phyloP scores from a whole-genome alignment of 2,888 invertebrate genomes.

The Lapara coniferarum region DNA sequence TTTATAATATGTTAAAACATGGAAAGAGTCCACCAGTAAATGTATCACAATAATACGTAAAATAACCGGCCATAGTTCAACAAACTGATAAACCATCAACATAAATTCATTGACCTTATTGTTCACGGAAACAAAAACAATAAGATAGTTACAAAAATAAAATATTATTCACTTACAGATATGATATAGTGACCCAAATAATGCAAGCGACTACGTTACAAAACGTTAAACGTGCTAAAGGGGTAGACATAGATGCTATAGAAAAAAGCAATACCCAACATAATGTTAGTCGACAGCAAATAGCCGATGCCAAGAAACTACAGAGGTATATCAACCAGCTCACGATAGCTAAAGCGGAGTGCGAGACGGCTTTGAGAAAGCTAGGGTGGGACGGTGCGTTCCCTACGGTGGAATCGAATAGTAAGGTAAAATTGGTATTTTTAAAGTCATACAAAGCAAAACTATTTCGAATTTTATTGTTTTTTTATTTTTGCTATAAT shows the following conservation, averaged over 20 bases:
- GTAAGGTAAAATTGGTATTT: slow-evolving; percentile 53
- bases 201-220: slow-evolving; percentile 97
- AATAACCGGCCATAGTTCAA: no score
- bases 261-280: slow-evolving; percentile 81
- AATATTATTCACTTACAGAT: slow-evolving; percentile 72
- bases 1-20: no score
- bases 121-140: neutral
- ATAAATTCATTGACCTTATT: slow-evolving; percentile 1
- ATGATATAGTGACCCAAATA: slow-evolving; percentile 94
- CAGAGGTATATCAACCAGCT: slow-evolving; percentile 93
- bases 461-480: no score
- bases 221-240: slow-evolving; percentile 94
- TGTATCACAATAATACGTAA: no score
- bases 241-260: slow-evolving; percentile 86
- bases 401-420: slow-evolving; percentile 80
- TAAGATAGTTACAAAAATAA: neutral
- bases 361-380: slow-evolving; percentile 89
- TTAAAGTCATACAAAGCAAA: no score
- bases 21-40: no score
- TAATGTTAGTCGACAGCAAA: slow-evolving; percentile 89
- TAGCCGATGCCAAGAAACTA: slow-evolving; percentile 90
- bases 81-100: neutral
- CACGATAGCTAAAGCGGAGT: slow-evolving; percentile 90
- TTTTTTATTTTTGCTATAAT: no score
- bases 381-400: slow-evolving; percentile 91